A percentile compares a stretch with the other conserved stretches of the same genome.
phyloP scores from a whole-genome alignment of 2,113 vertebrate species.

The Epinephelus fuscoguttatus region DNA sequence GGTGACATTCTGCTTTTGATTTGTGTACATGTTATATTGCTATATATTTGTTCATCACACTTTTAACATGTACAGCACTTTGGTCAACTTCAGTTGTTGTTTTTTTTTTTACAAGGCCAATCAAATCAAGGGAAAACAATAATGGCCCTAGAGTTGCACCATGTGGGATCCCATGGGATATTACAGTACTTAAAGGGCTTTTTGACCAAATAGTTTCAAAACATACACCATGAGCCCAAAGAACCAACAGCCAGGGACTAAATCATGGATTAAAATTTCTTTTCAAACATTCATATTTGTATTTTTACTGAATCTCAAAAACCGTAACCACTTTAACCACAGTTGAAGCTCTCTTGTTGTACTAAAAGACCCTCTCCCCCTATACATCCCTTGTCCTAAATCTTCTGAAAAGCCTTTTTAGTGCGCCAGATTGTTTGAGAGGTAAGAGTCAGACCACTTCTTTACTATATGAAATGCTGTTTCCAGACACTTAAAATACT shows the following conservation, averaged over 20 bases:
- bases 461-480: background rate
- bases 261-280: background rate
- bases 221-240: background rate
- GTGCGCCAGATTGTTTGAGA: background rate
- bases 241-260: background rate
- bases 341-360: background rate
- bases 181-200: background rate
- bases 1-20: no score
- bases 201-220: background rate
- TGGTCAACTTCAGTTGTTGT: no score
- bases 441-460: background rate
- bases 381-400: background rate
- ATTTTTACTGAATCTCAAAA: constrained; percentile 6
- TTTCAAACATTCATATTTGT: background rate
- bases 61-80: no score
- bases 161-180: background rate
- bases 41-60: no score
- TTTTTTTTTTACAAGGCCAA: no score
- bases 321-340: background rate
- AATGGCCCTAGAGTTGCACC: background rate
- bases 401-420: background rate
- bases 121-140: no score
- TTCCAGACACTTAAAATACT: background rate
- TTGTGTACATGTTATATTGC: no score
- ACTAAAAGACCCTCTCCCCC: no score